Evolutionary conservation across 2,888 invertebrate genomes (phyloP).

Genomic region (Oligia fasciuncula): DNA sequence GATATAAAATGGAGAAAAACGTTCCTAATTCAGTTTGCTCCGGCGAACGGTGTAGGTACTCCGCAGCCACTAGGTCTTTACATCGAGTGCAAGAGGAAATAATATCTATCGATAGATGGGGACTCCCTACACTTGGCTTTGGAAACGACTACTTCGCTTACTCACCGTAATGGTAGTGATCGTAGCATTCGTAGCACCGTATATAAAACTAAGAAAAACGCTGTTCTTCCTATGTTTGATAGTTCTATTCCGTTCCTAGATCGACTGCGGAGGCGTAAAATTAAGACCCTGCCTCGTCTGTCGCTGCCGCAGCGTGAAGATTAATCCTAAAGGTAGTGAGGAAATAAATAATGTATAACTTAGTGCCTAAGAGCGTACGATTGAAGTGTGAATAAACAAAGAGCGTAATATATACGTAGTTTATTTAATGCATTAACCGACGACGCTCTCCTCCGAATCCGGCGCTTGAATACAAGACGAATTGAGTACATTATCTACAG

Average conservation of each 20-base stretch:
- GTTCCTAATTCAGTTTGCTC: slow-evolving; percentile 87
- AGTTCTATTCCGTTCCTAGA: slow-evolving; percentile 56
- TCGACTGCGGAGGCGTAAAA: slow-evolving; percentile 49
- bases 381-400: slow-evolving; percentile 73
- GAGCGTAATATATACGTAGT: slow-evolving; percentile 69
- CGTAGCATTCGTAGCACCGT: slow-evolving; percentile 53
- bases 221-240: slow-evolving; percentile 63
- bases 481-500: slow-evolving; percentile 81
- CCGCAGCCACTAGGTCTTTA: slow-evolving; percentile 79
- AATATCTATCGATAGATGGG: slow-evolving; percentile 80
- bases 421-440: slow-evolving; percentile 74
- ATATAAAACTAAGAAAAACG: slow-evolving; percentile 63
- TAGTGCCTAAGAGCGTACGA: slow-evolving; percentile 64
- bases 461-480: slow-evolving; percentile 80
- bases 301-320: slow-evolving; percentile 40
- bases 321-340: slow-evolving; percentile 46
- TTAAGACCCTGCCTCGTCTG: slow-evolving; percentile 51
- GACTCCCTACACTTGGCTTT: slow-evolving; percentile 72
- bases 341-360: slow-evolving; percentile 64
- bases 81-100: slow-evolving; percentile 77
- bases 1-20: slow-evolving; percentile 88
- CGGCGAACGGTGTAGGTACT: slow-evolving; percentile 76
- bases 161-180: slow-evolving; percentile 72
- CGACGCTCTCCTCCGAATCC: slow-evolving; percentile 68
- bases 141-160: slow-evolving; percentile 74